Evolutionary conservation across 2,888 invertebrate species (phyloP), one percentile per base, ranked within the genome.

Genomic region (Thymelicus acteon): DNA sequence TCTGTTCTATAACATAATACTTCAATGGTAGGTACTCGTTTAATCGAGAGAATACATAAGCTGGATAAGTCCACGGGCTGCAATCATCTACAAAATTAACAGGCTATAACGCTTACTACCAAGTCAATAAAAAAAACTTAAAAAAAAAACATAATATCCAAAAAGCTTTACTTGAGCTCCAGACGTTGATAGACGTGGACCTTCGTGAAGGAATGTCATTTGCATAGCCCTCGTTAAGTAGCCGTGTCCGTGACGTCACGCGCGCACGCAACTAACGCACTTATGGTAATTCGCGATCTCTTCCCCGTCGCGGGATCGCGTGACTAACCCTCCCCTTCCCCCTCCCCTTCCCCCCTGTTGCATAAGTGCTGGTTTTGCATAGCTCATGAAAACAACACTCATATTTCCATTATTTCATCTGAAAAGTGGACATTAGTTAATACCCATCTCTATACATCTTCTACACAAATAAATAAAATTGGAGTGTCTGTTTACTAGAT

Each of bases 261-360:
- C 19, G 54, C 67, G 15, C 74, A 74, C 71, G 70, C 73, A 49
- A 70, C 44, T 52, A 64, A 66, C 71, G 60, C 63, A 72, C 68
- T 68, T 68, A 71, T 64, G 62, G 47, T 61, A 74, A 74, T 73
- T 69, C 68, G 57, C 68, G 47, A 62, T 62, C 65, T 64, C 49
- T 65, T 52, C 62, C 71, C 64, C 40, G 66, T 62, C 48, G 63
- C 39, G 67, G 57, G 66, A 73, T 78, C 71, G 78, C 78, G 76
- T 78, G 76, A 64, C 48, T 13, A 12, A 24, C 7, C 0, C 19
- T 24, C 12, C 54, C 24, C 54, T 12, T 8, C 10, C 10, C 10
- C 19, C 24, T 12, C 6, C 6, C 7, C 2, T 6, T 6, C 7
- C 60, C 70, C 72, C 52, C 37, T 68, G 66, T 76, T 73, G 72